A percentile compares a stretch with the other conserved stretches of the same genome.
phyloP scores from a whole-genome alignment of 2,888 invertebrate species.

The Nymphalis c-album region DNA sequence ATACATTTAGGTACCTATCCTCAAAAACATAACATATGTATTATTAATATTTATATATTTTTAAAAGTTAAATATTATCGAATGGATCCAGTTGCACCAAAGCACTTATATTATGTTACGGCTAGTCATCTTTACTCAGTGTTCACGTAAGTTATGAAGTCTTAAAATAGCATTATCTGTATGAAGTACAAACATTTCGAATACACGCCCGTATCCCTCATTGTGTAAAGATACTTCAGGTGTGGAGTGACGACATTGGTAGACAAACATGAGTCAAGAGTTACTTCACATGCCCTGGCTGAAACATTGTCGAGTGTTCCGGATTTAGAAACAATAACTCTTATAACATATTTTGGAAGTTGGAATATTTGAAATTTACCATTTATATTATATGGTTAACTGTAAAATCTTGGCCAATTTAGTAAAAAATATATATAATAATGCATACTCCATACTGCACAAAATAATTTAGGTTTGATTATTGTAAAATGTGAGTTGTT shows the following conservation, averaged over 20 bases:
- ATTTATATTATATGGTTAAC: neutral
- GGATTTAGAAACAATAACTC: conserved; percentile 8
- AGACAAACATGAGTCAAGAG: conserved; percentile 34
- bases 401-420: too few species aligned
- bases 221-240: conserved; percentile 32
- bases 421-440: too few species aligned
- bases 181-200: conserved; percentile 23
- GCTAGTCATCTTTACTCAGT: neutral
- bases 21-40: neutral
- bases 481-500: neutral
- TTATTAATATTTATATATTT: neutral
- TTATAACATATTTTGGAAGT: neutral
- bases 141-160: neutral
- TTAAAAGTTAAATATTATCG: neutral
- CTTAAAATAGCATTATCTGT: conserved; percentile 21
- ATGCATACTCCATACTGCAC: too few species aligned
- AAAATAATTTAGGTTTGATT: too few species aligned
- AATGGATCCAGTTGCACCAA: neutral
- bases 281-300: conserved; percentile 26
- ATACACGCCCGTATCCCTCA: conserved; percentile 23
- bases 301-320: conserved; percentile 15
- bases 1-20: neutral
- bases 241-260: conserved; percentile 35
- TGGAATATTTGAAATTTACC: neutral
- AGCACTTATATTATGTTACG: neutral